Evolutionary conservation across 2,888 invertebrate genomes (phyloP).

Genomic region (Dione juno): DNA sequence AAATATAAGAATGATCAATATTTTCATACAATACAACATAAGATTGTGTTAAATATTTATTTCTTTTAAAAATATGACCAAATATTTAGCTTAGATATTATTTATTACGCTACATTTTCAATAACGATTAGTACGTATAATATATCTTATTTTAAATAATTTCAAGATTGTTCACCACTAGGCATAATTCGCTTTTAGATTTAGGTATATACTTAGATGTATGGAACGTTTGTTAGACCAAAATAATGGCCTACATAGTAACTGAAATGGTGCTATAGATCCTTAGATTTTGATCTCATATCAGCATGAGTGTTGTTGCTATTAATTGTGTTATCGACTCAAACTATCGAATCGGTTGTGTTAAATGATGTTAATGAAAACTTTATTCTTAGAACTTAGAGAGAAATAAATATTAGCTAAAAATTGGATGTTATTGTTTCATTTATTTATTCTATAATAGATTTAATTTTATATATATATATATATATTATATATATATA

Average conservation of each 20-base stretch:
- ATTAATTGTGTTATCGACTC: constrained; percentile 59
- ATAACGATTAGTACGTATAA: background rate
- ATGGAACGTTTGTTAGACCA: constrained; percentile 65
- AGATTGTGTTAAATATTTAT: background rate
- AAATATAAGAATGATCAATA: constrained; percentile 1
- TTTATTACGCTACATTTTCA: background rate
- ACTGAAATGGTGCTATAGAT: constrained; percentile 82
- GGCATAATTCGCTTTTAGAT: constrained; percentile 27
- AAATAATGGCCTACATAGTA: constrained; percentile 79
- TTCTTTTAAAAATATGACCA: background rate
- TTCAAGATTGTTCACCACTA: constrained; percentile 3
- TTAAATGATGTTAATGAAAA: constrained; percentile 72
- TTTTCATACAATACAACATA: constrained; percentile 3
- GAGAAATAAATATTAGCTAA: constrained; percentile 71
- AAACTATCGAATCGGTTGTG: constrained; percentile 75
- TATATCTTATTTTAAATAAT: too few relatives aligned
- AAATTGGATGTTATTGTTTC: background rate
- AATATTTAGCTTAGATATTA: constrained; percentile 3
- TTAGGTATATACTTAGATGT: constrained; percentile 29
- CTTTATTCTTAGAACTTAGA: constrained; percentile 80
- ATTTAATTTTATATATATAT: background rate
- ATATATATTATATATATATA: too few relatives aligned
- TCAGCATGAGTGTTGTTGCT: constrained; percentile 56
- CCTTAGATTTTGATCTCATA: constrained; percentile 80
- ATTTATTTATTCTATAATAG: background rate